Conservation (phyloP, 2,113 vertebrate species). For the Strix aluco region DNA sequence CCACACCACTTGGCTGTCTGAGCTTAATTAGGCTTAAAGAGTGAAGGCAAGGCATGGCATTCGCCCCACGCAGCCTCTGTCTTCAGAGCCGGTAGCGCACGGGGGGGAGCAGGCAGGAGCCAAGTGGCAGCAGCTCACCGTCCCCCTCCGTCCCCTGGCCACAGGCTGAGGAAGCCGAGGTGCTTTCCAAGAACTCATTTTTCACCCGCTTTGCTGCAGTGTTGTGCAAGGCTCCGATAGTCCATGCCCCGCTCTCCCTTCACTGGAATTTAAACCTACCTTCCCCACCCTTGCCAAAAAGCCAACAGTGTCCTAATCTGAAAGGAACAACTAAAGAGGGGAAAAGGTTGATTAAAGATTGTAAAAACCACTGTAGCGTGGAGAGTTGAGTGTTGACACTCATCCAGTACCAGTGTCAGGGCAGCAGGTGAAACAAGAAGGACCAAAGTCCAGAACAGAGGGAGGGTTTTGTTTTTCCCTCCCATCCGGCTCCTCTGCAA, state of each 20-base stretch:
- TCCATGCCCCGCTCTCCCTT: fast-evolving
- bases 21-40: background rate
- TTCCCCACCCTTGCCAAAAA: background rate
- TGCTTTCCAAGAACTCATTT: background rate
- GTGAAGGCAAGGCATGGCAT: fast-evolving
- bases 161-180: background rate
- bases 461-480: background rate
- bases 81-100: background rate
- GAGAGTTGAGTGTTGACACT: background rate
- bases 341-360: background rate
- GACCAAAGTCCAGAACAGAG: background rate
- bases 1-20: background rate
- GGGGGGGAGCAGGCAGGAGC: background rate
- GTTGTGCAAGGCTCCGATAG: background rate
- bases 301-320: background rate
- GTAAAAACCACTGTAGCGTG: background rate
- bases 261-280: fast-evolving
- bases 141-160: background rate
- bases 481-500: background rate
- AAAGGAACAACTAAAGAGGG: background rate
- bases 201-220: background rate
- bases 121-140: background rate
- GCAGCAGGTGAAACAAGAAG: background rate
- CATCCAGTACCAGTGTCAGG: background rate
- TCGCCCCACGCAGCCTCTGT: fast-evolving